Evolutionary conservation across 2,797 vertebrate genomes (phyloP).

Genomic region (Muraenolepis orangiensis): DNA sequence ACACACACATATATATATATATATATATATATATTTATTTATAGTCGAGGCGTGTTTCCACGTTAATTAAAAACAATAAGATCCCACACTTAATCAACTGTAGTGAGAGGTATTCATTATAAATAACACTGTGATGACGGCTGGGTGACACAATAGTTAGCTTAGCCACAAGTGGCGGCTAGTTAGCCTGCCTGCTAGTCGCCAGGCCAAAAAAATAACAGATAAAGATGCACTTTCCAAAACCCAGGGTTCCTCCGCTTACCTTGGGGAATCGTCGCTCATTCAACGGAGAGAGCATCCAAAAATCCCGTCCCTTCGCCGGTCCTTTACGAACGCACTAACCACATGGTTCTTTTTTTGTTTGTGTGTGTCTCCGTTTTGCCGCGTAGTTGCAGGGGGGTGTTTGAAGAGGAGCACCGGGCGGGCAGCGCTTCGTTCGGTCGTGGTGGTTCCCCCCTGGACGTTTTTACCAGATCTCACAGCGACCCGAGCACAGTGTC

Average conservation of each 20-base stretch:
- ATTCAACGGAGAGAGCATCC: background rate
- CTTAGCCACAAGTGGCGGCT: slow-evolving; percentile 52
- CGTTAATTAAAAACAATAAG: background rate
- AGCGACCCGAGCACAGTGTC: accelerated
- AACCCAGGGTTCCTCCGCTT: background rate
- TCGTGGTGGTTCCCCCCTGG: too few relatives aligned
- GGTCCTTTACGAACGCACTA: slow-evolving; percentile 43
- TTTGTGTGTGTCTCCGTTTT: slow-evolving; percentile 70
- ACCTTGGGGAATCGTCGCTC: too few relatives aligned
- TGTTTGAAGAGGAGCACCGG: slow-evolving; percentile 33
- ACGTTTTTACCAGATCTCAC: slow-evolving; percentile 37
- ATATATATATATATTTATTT: too few relatives aligned
- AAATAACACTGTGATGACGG: slow-evolving; percentile 12
- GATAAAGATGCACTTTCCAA: slow-evolving; percentile 24
- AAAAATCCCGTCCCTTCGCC: background rate
- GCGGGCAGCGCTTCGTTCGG: too few relatives aligned
- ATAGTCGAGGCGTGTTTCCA: background rate
- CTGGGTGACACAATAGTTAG: slow-evolving; percentile 28
- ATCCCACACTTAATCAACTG: background rate
- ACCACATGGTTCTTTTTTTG: slow-evolving; percentile 77
- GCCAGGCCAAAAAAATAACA: slow-evolving; percentile 1
- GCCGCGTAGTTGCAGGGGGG: slow-evolving; percentile 71
- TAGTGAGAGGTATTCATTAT: background rate
- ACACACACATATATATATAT: too few relatives aligned
- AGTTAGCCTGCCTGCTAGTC: slow-evolving; percentile 48